Evolutionary conservation across 2,113 vertebrate species (phyloP).

Genomic region (Microtus montanus): DNA sequence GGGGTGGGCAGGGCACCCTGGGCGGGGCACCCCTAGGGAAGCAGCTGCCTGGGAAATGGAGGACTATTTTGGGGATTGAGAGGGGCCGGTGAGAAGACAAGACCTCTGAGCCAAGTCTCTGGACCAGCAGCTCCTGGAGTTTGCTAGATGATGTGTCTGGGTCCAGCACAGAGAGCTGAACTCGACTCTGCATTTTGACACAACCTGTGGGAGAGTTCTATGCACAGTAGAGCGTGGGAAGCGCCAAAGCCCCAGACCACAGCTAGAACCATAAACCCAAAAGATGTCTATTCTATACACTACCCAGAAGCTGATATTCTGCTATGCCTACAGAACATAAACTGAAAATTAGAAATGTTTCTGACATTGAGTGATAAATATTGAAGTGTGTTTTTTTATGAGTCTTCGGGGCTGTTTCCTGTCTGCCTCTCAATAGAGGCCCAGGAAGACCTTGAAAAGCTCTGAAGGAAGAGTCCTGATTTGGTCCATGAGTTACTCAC

Average conservation of each 20-base stretch:
- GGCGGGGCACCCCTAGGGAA: background rate
- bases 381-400: slow-evolving; percentile 17
- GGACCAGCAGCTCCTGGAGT: background rate
- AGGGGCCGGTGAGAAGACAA: background rate
- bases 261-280: background rate
- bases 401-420: background rate
- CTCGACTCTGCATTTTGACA: background rate
- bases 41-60: background rate
- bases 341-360: background rate
- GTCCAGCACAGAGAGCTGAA: background rate
- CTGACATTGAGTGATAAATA: background rate
- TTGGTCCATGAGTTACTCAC: background rate
- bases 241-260: background rate
- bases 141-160: background rate
- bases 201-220: background rate
- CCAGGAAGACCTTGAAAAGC: background rate
- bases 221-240: background rate
- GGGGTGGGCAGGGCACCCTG: too few species aligned
- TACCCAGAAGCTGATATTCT: background rate
- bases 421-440: background rate
- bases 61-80: background rate
- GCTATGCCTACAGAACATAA: background rate
- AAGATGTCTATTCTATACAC: background rate
- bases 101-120: background rate
- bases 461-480: background rate